A percentile compares a stretch with the other conserved stretches of the same genome.
Conservation (phyloP, 2,888 invertebrate species). For the Drosophila algonquin region DNA sequence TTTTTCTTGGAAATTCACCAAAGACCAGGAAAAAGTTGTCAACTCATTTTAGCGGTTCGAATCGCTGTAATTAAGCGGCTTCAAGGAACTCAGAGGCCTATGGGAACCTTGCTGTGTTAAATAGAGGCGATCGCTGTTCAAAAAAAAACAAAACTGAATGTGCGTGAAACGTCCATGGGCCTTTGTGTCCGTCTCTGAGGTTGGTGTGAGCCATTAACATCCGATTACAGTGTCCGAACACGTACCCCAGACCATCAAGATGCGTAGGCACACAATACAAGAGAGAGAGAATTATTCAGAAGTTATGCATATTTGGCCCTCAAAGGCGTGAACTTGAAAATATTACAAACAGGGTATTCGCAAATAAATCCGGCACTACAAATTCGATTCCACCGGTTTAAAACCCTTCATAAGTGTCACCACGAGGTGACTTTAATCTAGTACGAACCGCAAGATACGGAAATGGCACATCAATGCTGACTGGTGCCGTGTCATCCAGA, state of each 20-base stretch:
- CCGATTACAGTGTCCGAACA: slow-evolving; percentile 64
- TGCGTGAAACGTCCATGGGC: slow-evolving; percentile 56
- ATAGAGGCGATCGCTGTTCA: slow-evolving; percentile 48
- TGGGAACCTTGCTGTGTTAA: slow-evolving; percentile 12
- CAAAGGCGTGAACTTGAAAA: slow-evolving; percentile 45
- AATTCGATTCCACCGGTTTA: no score
- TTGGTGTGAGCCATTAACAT: slow-evolving; percentile 57
- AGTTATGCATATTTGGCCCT: slow-evolving; percentile 18
- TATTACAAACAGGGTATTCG: slow-evolving; percentile 1
- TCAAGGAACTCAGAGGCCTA: slow-evolving; percentile 59
- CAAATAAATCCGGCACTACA: no score
- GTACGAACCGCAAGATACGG: slow-evolving; percentile 10
- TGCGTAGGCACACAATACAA: slow-evolving; percentile 53
- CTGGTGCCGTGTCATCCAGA: neutral
- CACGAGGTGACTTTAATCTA: no score
- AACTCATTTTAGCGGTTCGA: slow-evolving; percentile 66
- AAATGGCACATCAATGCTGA: slow-evolving; percentile 37
- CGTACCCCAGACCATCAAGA: slow-evolving; percentile 63
- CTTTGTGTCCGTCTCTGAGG: slow-evolving; percentile 49
- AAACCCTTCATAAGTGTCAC: no score
- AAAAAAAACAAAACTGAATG: slow-evolving; percentile 50
- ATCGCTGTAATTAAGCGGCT: slow-evolving; percentile 51
- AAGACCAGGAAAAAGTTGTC: slow-evolving; percentile 50
- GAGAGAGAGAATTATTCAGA: slow-evolving; percentile 18
- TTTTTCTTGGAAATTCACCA: slow-evolving; percentile 19